Evolutionary conservation across 1,140 invertebrate species (phyloP).

Genomic region (Agraylea sexmaculata): DNA sequence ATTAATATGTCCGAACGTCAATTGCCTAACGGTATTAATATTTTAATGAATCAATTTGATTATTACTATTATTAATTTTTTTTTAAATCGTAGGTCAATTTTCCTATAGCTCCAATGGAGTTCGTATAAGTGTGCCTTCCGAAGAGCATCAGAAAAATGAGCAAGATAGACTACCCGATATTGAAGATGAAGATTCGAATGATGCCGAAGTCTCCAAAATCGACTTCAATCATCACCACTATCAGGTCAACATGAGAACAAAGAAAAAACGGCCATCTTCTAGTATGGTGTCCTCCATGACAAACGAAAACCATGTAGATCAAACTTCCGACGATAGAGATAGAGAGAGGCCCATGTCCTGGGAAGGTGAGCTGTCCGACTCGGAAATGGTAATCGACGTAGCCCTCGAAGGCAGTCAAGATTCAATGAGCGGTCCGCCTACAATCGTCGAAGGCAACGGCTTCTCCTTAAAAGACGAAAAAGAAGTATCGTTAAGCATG

Average conservation of each 20-base stretch:
- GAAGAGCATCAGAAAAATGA: constrained; percentile 11
- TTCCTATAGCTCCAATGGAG: constrained; percentile 38
- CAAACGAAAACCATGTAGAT: constrained; percentile 6
- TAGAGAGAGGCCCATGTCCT: constrained; percentile 67
- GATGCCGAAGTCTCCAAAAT: constrained; percentile 41
- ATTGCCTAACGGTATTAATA: constrained; percentile 35
- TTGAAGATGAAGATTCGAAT: constrained; percentile 38
- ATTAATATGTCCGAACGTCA: constrained; percentile 39
- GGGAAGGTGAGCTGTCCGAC: constrained; percentile 82
- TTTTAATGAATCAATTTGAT: too few relatives aligned
- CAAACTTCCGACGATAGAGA: constrained; percentile 18
- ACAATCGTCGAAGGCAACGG: constrained; percentile 4
- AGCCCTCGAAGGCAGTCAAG: constrained; percentile 47
- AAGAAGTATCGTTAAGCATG: constrained; percentile 9
- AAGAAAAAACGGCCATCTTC: constrained; percentile 37
- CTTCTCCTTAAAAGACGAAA: constrained; percentile 9
- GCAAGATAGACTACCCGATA: constrained; percentile 17
- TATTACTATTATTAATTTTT: too few relatives aligned
- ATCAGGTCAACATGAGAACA: constrained; percentile 39
- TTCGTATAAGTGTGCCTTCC: constrained; percentile 38
- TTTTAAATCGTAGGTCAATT: constrained; percentile 32
- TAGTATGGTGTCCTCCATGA: constrained; percentile 25
- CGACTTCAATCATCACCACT: constrained; percentile 37
- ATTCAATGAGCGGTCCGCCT: background rate
- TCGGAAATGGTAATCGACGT: constrained; percentile 60